Evolutionary conservation across 2,888 invertebrate species (phyloP).

Genomic region (Odontothrips loti): DNA sequence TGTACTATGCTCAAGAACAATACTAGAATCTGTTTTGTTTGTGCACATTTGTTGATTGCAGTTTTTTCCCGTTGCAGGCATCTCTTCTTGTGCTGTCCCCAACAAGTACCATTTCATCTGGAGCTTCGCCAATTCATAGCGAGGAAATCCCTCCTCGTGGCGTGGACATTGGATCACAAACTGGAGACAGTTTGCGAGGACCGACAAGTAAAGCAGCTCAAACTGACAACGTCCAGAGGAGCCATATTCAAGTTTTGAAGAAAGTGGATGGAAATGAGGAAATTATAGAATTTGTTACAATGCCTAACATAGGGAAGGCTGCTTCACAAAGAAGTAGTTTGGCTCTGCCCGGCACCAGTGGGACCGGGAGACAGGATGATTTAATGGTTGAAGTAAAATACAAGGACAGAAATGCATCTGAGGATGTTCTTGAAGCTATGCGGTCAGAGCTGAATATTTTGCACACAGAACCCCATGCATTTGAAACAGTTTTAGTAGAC

Average conservation of each 20-base stretch:
- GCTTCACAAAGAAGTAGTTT: not conserved
- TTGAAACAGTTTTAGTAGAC: constrained; percentile 75
- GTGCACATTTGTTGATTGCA: too few relatives aligned
- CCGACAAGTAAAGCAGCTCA: constrained; percentile 34
- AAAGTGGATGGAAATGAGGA: constrained; percentile 61
- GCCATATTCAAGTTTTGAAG: constrained; percentile 60
- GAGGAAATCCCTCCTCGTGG: constrained; percentile 53
- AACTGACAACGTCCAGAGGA: constrained; percentile 43
- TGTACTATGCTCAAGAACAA: too few relatives aligned
- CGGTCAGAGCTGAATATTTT: constrained; percentile 67
- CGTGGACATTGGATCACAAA: constrained; percentile 53
- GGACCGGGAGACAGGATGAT: constrained; percentile 48
- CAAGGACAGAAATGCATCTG: constrained; percentile 51
- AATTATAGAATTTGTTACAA: constrained; percentile 67
- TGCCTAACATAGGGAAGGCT: constrained; percentile 43
- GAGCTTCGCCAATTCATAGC: constrained; percentile 60
- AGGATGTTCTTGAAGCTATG: constrained; percentile 48
- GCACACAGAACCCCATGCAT: constrained; percentile 68
- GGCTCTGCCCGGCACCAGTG: not conserved
- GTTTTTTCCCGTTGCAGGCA: not conserved
- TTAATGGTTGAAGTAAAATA: constrained; percentile 70
- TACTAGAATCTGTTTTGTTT: too few relatives aligned
- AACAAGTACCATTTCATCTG: constrained; percentile 63
- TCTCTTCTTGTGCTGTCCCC: not conserved
- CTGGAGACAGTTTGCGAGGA: constrained; percentile 54